Evolutionary conservation across 2,888 invertebrate species (phyloP), one percentile per base, ranked within the genome.

Genomic region (Mythimna ferrago): DNA sequence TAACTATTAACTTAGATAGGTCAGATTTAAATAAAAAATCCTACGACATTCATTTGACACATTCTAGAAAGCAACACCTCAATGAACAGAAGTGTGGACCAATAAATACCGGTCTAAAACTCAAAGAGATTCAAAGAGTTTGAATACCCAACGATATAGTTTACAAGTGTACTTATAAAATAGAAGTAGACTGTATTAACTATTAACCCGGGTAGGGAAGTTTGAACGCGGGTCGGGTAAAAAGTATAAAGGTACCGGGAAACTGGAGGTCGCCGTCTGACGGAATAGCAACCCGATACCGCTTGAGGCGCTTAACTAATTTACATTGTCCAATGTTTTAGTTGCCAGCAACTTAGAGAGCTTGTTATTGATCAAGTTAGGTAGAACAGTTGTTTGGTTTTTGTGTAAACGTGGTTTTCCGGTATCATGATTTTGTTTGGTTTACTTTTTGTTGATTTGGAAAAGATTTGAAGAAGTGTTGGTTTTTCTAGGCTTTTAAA

Each of bases 301-400:
- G 70, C 72, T 72, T 41, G 63, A 56, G 71, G 71, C 73, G 68
- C 73, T 82, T 57, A 76, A 80, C 80, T 76, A 71, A 82, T 77
- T 82, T 71, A 71, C 69, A 73, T 80, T 64, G 70, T 73, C 73
- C 83, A 82, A 80, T 82, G 73, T 77, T 82, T 76, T 66, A 63
- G 67, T 71, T 70, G 67, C 75, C 58, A 44, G 56, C 60, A 69
- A 76, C 81, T 72, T 75, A 62, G 68, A 56, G 57, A 65, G 54
- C 53, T 78, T 68, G 66, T 71, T 65, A 68, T 63, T 62, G 26
- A 57, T 70, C 65, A 58, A 71, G 48, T 60, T 54, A 16, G 41
- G 58, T 61, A 53, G n/a, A 54, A 54, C 69, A 66, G 26, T 60
- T 70, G 41, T n/a, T 57, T 66, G 41, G 32, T 65, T 67, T 65